A percentile compares a stretch with the other conserved stretches of the same genome.
These are phyloP conservation scores for Drosophila melanogaster DNA, from an alignment of 1,140 invertebrate genomes.

Conservation along the genomic window DNA sequence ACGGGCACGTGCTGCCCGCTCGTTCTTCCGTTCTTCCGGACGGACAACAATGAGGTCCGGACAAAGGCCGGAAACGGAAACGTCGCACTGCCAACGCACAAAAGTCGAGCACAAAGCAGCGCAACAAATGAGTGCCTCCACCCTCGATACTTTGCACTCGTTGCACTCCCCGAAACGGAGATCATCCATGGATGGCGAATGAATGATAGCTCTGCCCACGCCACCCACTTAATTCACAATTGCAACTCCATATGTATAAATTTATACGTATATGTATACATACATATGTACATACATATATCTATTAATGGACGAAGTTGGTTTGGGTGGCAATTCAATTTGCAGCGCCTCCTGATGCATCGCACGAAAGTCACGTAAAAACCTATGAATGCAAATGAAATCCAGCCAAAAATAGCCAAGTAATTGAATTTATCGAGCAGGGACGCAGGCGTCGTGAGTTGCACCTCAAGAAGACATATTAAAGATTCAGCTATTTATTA, in stretches of 20 bases:
- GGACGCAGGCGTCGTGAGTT: background rate
- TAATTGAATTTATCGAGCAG: constrained; percentile 15
- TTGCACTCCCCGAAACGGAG: background rate
- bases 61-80: constrained; percentile 57
- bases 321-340: constrained; percentile 67
- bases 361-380: constrained; percentile 36
- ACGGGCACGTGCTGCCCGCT: constrained; percentile 20
- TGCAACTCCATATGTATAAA: constrained; percentile 36
- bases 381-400: constrained; percentile 38
- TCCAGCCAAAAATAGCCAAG: constrained; percentile 9
- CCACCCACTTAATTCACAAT: constrained; percentile 19
- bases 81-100: constrained; percentile 37
- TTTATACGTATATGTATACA: constrained; percentile 6
- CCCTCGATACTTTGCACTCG: background rate
- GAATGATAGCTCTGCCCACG: constrained; percentile 27
- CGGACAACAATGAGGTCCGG: constrained; percentile 32
- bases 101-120: constrained; percentile 51
- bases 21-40: constrained; percentile 13
- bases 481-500: background rate
- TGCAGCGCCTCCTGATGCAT: constrained; percentile 10
- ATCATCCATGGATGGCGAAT: constrained; percentile 21
- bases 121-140: constrained; percentile 46
- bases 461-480: background rate
- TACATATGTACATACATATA: too few relatives aligned
- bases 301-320: constrained; percentile 14